Base-by-base conservation (phyloP, 2,888 invertebrate species). In the Sepioteuthis lessoniana region DNA sequence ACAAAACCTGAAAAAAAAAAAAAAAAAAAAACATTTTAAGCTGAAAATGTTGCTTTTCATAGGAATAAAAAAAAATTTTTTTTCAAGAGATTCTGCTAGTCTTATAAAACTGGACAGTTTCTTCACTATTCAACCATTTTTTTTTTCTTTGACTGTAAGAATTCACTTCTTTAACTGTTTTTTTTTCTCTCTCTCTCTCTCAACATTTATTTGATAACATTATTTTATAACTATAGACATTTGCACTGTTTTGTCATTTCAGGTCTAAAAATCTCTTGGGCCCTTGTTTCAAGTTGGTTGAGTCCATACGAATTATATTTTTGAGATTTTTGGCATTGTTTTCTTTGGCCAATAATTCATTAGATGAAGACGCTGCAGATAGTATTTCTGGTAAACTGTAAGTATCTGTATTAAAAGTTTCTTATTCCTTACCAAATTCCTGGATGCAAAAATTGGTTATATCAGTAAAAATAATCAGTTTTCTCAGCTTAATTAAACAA, bases 251-350 rank as follows among this genome's bases (percentile, higher is more conserved):
- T 31, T 90, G 47, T 93, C 90, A 93, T 94, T 95, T 31, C 94
- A 97, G 97, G 94, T 96, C 96, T 35, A 96, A 96, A 94, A 95
- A 95, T n/a, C 94, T 96, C 90, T 95, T 97, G 8, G 97, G 97
- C 2, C 95, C 95, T 1, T 97, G 97, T 94, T 97, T 97, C 95
- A 96, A 96, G 94, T 95, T 97, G 90, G 94, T 95, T 4, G 95
- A 95, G 28, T 96, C 95, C 21, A 96, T 97, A 10, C 96, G 97
- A 90, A 95, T 96, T n/a, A 96, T 97, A 31, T 97, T 97, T 95
- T 96, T 97, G 37, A 95, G 97, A 50, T 95, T 97, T 19, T 95
- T 97, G 94, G 97, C 97, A 96, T 95, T 97, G 91, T 97, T 97
- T 95, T 97, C 97, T 5, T 96, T 97, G 19, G 95, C 96, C 47